Evolutionary conservation across 1,140 invertebrate species (phyloP).

Genomic region (Diorhabda carinulata): DNA sequence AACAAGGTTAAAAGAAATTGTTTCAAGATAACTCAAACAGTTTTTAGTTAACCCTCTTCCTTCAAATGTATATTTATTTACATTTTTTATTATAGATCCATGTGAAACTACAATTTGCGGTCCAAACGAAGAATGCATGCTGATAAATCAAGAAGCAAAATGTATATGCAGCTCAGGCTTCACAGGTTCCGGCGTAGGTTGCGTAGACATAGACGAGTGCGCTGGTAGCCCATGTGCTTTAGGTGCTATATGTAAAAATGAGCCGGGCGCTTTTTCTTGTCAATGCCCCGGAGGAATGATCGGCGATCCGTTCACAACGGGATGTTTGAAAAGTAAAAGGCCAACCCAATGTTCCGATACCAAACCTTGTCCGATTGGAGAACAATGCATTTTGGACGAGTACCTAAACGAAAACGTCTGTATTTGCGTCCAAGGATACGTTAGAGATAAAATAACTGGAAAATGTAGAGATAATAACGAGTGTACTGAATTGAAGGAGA

Average conservation of each 20-base stretch:
- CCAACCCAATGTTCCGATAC: conserved; percentile 64
- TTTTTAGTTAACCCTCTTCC: background rate
- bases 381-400: conserved; percentile 77
- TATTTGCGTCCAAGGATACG: conserved; percentile 81
- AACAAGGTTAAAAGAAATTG: too few species aligned
- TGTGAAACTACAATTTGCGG: conserved; percentile 82
- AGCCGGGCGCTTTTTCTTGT: conserved; percentile 79
- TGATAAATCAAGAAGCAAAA: conserved; percentile 75
- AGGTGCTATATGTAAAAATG: conserved; percentile 83
- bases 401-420: conserved; percentile 72
- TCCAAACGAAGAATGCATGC: conserved; percentile 83
- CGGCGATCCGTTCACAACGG: conserved; percentile 68
- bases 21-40: too few species aligned
- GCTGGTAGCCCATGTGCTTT: conserved; percentile 68
- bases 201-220: conserved; percentile 86
- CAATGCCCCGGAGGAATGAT: conserved; percentile 75
- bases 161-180: conserved; percentile 79
- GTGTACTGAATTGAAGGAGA: conserved; percentile 68
- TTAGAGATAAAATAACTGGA: conserved; percentile 64
- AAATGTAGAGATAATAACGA: conserved; percentile 86
- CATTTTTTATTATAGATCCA: conserved; percentile 64
- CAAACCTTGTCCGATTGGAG: conserved; percentile 75
- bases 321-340: conserved; percentile 62
- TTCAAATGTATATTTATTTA: background rate
- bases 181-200: conserved; percentile 70